Conservation (phyloP, 2,797 vertebrate species). For the Melanotaenia maccullochi region DNA sequence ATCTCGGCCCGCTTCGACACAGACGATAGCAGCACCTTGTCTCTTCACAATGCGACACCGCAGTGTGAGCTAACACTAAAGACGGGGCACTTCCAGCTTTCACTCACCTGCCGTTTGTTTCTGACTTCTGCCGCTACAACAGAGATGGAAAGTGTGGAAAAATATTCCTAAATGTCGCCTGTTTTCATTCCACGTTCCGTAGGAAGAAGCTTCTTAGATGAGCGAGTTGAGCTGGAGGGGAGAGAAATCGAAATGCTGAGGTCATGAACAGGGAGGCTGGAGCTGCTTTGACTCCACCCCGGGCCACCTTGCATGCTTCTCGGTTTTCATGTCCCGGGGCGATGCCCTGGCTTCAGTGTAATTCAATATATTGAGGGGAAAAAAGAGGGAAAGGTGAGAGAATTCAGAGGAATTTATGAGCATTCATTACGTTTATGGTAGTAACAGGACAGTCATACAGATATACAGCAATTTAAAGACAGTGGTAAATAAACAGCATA, state of each 20-base stretch:
- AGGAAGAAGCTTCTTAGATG: not conserved
- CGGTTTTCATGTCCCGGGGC: constrained; percentile 48
- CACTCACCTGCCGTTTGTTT: constrained; percentile 53
- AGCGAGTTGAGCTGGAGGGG: not conserved
- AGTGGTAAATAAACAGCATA: too few species aligned
- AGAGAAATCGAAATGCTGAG: constrained; percentile 12
- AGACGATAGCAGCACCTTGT: not conserved
- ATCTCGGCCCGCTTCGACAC: not conserved
- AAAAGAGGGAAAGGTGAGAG: not conserved
- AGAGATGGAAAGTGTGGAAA: not conserved
- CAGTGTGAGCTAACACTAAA: constrained; percentile 16
- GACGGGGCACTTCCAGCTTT: constrained; percentile 45
- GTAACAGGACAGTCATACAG: not conserved
- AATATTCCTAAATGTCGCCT: not conserved
- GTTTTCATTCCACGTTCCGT: constrained; percentile 23
- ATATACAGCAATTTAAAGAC: not conserved
- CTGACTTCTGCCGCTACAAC: not conserved
- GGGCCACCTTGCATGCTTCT: constrained; percentile 19
- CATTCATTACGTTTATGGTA: not conserved
- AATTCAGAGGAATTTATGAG: not conserved
- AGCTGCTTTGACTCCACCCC: constrained; percentile 68
- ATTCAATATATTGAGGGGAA: not conserved
- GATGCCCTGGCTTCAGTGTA: not conserved
- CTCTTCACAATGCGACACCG: constrained; percentile 4
- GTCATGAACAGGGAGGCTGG: constrained; percentile 5